Percentiles rank a stretch among this genome's conserved stretches.
phyloP scores from a whole-genome alignment of 2,888 invertebrate genomes.

The Drosophila pullipes region DNA sequence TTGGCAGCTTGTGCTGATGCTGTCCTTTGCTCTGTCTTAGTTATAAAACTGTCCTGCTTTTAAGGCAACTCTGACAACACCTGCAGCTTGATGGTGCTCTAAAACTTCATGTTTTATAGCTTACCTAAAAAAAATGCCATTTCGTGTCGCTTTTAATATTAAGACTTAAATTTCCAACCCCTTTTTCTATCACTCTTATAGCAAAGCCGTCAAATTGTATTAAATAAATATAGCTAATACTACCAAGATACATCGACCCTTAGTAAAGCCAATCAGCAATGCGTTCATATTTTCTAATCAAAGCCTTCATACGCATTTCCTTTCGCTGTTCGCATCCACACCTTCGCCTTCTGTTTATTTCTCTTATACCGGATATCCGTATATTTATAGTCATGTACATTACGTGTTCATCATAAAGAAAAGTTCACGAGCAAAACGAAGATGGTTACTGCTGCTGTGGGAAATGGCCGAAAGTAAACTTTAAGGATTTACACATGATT shows the following conservation, averaged over 20 bases:
- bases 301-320: slow-evolving; percentile 13
- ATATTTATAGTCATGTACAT: slow-evolving; percentile 39
- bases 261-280: slow-evolving; percentile 14
- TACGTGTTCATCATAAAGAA: slow-evolving; percentile 33
- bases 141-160: background rate
- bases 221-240: slow-evolving; percentile 7
- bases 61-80: slow-evolving; percentile 5
- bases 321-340: slow-evolving; percentile 1
- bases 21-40: slow-evolving; percentile 3
- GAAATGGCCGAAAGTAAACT: slow-evolving; percentile 56
- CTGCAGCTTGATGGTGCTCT: slow-evolving; percentile 13
- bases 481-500: slow-evolving; percentile 71
- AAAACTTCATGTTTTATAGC: background rate
- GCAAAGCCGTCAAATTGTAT: slow-evolving; percentile 10
- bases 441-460: slow-evolving; percentile 4
- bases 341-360: background rate
- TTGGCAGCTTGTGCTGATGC: slow-evolving; percentile 46
- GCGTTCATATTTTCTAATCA: slow-evolving; percentile 42
- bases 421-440: slow-evolving; percentile 6
- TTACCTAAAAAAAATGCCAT: background rate
- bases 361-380: slow-evolving; percentile 45
- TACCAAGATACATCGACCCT: background rate
- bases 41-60: background rate
- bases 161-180: background rate
- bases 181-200: background rate